Conservation (phyloP, 2,797 vertebrate species). For the Ara ararauna region DNA sequence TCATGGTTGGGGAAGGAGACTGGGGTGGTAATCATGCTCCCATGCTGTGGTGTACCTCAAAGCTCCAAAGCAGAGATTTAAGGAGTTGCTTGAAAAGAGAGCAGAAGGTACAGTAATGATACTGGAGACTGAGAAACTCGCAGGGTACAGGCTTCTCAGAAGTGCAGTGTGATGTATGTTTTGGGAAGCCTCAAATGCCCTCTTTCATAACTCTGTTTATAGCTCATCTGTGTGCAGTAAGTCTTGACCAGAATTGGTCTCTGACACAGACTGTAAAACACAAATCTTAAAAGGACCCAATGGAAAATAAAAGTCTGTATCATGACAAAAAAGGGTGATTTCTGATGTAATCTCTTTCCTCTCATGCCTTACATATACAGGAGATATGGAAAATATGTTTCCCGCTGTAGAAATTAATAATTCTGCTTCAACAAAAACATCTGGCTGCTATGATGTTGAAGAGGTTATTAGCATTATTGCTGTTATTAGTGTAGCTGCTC, state of each 20-base stretch:
- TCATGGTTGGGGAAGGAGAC: not conserved
- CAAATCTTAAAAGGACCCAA: constrained; percentile 73
- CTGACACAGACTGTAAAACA: constrained; percentile 78
- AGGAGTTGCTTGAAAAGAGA: constrained; percentile 31
- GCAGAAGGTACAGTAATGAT: constrained; percentile 66
- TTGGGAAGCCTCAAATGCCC: constrained; percentile 71
- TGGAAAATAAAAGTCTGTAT: constrained; percentile 76
- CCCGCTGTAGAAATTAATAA: constrained; percentile 35
- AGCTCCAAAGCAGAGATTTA: not conserved
- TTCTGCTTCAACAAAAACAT: constrained; percentile 18
- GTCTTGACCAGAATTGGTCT: constrained; percentile 78
- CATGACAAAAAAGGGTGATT: constrained; percentile 72
- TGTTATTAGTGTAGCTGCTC: not conserved
- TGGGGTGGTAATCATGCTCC: not conserved
- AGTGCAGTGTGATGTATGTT: constrained; percentile 67
- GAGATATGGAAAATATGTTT: constrained; percentile 26
- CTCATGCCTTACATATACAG: constrained; percentile 39
- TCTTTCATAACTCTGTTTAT: constrained; percentile 75
- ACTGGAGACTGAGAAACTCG: constrained; percentile 48
- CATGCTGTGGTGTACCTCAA: not conserved
- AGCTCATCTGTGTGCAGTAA: constrained; percentile 76
- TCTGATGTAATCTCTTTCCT: constrained; percentile 63
- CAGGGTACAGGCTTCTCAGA: constrained; percentile 39
- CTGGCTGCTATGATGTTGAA: not conserved
- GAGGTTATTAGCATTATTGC: not conserved